Evolutionary conservation across 2,113 vertebrate species (phyloP), one percentile per base, ranked within the genome.

Genomic region (Raja brachyura): DNA sequence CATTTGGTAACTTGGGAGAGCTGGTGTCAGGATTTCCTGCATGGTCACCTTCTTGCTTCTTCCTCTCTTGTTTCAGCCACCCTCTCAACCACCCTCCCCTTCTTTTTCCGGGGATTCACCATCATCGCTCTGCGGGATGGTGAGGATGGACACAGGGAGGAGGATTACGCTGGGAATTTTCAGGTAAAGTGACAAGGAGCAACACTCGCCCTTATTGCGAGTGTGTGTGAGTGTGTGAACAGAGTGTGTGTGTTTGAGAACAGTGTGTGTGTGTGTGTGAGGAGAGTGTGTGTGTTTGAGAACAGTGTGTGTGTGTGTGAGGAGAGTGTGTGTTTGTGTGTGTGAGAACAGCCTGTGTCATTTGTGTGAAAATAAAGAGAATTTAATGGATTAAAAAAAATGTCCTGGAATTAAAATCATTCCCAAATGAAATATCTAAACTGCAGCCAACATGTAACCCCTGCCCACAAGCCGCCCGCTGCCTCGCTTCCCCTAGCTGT

Each of bases 91-190:
- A 95, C 97, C 94, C 97, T 96, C 88, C 97, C 98, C 14, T 97
- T 98, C 48, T 99, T 99, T 95, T 99, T 99, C 93, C 96, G 98
- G 96, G 99, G 98, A 48, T 99, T 99, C 96, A 99, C 97, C 0
- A 93, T 99, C 93, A 98, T 99, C 1, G 98, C 98, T 93, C 95
- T 99, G 93, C 99, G 96, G 95, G 98, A 99, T 93, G 98, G 98
- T 14, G 94, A 97, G 94, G 97, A 97, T 77, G 99, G 99, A 16
- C 98, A 99, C 94, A 97, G 97, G 93, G 98, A 99, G 66, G 98
- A 99, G 6, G 98, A 99, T 95, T 99, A 99, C 2, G 96, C 96
- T 3, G 99, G 99, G 77, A 96, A 96, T 93, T 99, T 99, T 94
- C 98, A 99, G 98, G 99, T 99, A 95, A 96, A 96, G 93, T 13